Evolutionary conservation across 2,113 vertebrate species (phyloP).

Genomic region (Smithornis capensis): DNA sequence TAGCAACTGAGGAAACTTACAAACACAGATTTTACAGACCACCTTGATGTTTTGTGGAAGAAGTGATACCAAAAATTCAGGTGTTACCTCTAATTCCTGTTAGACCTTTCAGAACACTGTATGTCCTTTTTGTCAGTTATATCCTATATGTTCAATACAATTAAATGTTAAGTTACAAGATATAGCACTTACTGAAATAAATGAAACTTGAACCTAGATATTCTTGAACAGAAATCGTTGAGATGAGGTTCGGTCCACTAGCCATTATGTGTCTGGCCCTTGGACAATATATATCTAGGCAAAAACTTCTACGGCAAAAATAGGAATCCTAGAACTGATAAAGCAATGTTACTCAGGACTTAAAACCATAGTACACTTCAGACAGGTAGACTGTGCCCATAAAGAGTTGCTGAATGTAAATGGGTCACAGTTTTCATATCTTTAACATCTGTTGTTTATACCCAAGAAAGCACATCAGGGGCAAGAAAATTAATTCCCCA

Average conservation of each 20-base stretch:
- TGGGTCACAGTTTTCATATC: conserved; percentile 79
- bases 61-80: neutral
- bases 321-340: neutral
- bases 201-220: neutral
- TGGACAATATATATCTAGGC: neutral
- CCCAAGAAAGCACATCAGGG: conserved; percentile 84
- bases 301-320: neutral
- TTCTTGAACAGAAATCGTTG: neutral
- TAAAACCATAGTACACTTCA: neutral
- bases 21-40: neutral
- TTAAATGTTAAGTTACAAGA: neutral
- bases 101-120: neutral
- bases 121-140: neutral
- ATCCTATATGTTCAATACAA: neutral
- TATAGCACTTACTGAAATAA: neutral
- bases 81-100: neutral
- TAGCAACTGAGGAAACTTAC: neutral
- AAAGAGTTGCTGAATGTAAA: conserved; percentile 77
- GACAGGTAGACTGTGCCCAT: neutral
- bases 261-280: neutral
- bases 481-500: conserved; percentile 85
- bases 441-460: conserved; percentile 85
- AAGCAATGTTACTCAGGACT: neutral
- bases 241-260: neutral
- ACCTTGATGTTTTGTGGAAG: neutral